Conservation (phyloP, 2,888 invertebrate species). For the Lasioglossum pauxillum region DNA sequence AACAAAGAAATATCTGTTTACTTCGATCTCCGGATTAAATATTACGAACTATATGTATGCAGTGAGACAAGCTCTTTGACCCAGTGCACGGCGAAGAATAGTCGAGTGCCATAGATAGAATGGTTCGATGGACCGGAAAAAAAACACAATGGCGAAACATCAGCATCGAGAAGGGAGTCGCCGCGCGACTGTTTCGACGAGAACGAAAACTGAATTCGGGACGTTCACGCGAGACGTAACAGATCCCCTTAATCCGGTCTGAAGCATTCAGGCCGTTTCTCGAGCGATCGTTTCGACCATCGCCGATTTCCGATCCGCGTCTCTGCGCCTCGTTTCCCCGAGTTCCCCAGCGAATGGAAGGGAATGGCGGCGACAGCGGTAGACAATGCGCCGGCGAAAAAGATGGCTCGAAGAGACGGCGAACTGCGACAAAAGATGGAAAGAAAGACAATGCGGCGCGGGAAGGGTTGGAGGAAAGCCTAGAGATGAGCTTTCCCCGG, state of each 20-base stretch:
- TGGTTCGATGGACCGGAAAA: not conserved
- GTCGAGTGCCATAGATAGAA: not conserved
- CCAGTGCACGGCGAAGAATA: not conserved
- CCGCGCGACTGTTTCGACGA: not conserved
- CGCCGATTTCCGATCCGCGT: conserved; percentile 38
- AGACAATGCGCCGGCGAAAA: conserved; percentile 25
- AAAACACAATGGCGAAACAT: not conserved
- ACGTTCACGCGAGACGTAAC: conserved; percentile 4
- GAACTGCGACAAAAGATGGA: conserved; percentile 47
- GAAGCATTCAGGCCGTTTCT: not conserved
- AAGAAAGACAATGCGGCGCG: conserved; percentile 49
- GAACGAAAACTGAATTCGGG: not conserved
- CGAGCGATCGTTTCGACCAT: conserved; percentile 6
- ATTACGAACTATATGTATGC: not conserved
- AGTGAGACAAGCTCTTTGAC: not conserved
- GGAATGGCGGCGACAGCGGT: not conserved
- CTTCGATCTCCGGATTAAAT: not conserved
- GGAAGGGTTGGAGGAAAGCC: conserved; percentile 50
- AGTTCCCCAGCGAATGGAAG: conserved; percentile 20
- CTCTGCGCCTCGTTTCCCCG: conserved; percentile 25
- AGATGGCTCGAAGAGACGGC: conserved; percentile 12
- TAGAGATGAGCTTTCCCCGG: conserved; percentile 38
- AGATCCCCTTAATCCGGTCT: conserved; percentile 17
- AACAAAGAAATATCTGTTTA: not conserved
- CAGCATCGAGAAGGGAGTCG: not conserved